These are phyloP conservation scores for Leptobrachium ailaonicum DNA, from an alignment of 2,113 vertebrate genomes.

Conservation along the genomic window DNA sequence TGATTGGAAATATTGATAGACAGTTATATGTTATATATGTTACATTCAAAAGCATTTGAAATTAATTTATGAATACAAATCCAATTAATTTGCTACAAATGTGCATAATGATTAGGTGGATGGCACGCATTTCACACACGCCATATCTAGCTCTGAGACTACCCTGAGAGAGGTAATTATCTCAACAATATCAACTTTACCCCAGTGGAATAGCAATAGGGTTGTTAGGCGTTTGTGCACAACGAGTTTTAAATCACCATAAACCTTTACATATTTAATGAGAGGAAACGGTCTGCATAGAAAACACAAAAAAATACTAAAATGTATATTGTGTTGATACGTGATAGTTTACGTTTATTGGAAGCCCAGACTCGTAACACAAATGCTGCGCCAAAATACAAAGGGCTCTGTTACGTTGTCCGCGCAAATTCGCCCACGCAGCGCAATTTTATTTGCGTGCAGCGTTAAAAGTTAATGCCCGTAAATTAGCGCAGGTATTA, in stretches of 20 bases:
- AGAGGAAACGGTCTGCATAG: not conserved
- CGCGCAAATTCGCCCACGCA: too few relatives aligned
- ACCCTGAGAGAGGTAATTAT: conserved; percentile 30
- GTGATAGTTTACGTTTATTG: too few relatives aligned
- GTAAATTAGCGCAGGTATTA: too few relatives aligned
- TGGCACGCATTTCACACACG: conserved; percentile 21
- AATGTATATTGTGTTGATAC: too few relatives aligned
- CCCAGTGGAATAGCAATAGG: conserved; percentile 14
- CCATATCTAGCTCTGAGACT: conserved; percentile 8
- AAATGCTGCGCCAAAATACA: too few relatives aligned
- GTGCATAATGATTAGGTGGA: conserved; percentile 26
- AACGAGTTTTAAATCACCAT: too few relatives aligned
- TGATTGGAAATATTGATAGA: conserved; percentile 17
- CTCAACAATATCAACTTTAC: not conserved
- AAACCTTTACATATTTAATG: not conserved
- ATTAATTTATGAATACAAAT: conserved; percentile 22
- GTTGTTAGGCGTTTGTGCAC: not conserved
- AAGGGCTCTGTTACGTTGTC: too few relatives aligned
- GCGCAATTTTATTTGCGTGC: too few relatives aligned
- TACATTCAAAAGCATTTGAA: conserved; percentile 16
- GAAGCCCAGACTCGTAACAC: too few relatives aligned
- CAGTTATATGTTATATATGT: conserved; percentile 21
- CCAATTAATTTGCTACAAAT: conserved; percentile 42
- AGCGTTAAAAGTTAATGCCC: too few relatives aligned
- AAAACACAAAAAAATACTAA: too few relatives aligned